Evolutionary conservation across 2,797 vertebrate genomes (phyloP), one percentile per base, ranked within the genome.

Genomic region (Poecile montanus): DNA sequence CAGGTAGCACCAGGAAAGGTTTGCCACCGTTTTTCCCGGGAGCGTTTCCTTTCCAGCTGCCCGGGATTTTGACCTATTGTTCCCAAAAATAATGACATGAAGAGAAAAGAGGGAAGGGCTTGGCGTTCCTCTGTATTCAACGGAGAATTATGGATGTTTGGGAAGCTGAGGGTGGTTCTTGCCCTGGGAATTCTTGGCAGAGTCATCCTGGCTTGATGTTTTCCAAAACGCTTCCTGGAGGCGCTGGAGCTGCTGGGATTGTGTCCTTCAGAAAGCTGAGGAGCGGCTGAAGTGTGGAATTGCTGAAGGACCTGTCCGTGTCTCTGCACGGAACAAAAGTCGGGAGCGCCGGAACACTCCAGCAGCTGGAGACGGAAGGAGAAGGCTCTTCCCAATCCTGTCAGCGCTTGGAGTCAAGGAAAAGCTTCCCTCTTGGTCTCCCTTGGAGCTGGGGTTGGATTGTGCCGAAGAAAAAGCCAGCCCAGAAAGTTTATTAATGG

Each of bases 341-440:
- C 4, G 3, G 76, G 75, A 85, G 54, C 0, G 16, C 67, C 82
- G 27, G 3, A 15, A 30, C 21, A 0, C 29, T 23, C 56, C 34
- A 16, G 85, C 38, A 20, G 38, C 4, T 13, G 48, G 83, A 80
- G 92, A 80, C 81, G 89, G 5, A 10, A 80, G 79, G 73, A 53
- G n/a, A 29, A 57, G 61, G 58, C 68, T 70, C 88, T 88, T 85
- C 90, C 95, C 92, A 20, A 13, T 66, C n/a, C 72, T 93, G 93
- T 78, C 90, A 86, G 1, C 76, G 6, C 88, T 53, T 6, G 0
- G 38, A 57, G 60, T 11, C 51, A 1, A 5, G 88, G 5, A 51
- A 29, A 61, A 83, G 22, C 30, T 84, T 32, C 48, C 75, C 66
- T 26, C 82, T 4, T 67, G 93, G 13, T 79, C 38, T 70, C 72